These are phyloP conservation scores for Heliconius hewitsoni DNA, from an alignment of 1,140 invertebrate genomes.

Conservation along the genomic window DNA sequence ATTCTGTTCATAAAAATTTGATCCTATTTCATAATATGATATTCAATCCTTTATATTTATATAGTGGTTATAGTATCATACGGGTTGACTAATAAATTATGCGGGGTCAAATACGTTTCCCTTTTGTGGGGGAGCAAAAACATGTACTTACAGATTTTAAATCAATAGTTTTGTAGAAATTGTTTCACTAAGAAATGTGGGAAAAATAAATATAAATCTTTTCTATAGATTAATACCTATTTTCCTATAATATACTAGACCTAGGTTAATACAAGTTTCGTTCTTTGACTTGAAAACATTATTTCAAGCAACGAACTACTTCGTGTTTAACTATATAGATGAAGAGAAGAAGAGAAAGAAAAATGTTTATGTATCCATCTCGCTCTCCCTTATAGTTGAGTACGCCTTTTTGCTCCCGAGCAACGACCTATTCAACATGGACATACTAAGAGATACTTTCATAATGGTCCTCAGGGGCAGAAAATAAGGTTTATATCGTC, in stretches of 20 bases:
- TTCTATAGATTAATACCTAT: too few relatives aligned
- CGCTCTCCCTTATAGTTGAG: conserved; percentile 52
- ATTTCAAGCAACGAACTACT: neutral
- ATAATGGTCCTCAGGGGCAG: neutral
- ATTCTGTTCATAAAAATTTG: neutral
- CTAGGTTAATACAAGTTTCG: too few relatives aligned
- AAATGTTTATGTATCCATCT: conserved; percentile 66
- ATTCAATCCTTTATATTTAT: conserved; percentile 49
- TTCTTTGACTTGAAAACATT: neutral
- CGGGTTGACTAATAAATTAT: conserved; percentile 64
- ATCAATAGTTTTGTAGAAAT: neutral
- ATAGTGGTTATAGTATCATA: conserved; percentile 45
- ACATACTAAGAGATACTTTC: conserved; percentile 20
- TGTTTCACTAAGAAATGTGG: neutral
- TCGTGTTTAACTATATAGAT: conserved; percentile 11
- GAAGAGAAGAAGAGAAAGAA: conserved; percentile 44
- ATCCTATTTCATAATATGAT: conserved; percentile 20
- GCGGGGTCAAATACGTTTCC: conserved; percentile 44
- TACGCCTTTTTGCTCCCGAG: conserved; percentile 52
- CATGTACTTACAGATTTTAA: neutral
- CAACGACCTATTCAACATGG: conserved; percentile 69
- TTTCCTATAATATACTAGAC: too few relatives aligned
- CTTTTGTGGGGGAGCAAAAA: conserved; percentile 15
- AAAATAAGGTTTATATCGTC: neutral
- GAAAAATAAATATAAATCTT: too few relatives aligned